These are phyloP conservation scores for Agelaius tricolor DNA, from an alignment of 2,113 vertebrate species.

Conservation along the genomic window DNA sequence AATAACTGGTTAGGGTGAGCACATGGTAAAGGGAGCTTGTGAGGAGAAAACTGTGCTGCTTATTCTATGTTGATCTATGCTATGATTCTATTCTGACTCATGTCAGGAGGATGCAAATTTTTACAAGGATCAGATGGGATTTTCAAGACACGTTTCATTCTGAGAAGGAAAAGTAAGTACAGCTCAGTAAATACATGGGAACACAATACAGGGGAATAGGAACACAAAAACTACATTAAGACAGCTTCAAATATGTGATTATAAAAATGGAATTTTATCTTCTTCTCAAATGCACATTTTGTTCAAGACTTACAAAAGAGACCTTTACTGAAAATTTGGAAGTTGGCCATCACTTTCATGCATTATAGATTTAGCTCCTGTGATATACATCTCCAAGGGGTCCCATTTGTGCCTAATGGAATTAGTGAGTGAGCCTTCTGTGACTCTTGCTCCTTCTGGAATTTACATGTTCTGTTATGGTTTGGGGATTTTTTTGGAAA, in stretches of 20 bases:
- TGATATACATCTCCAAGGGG: not conserved
- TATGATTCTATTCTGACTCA: not conserved
- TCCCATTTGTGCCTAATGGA: not conserved
- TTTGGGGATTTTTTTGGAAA: not conserved
- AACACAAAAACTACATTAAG: not conserved
- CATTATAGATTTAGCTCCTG: not conserved
- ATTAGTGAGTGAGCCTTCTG: not conserved
- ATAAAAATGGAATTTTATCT: not conserved
- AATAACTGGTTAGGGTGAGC: not conserved
- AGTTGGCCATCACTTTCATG: not conserved
- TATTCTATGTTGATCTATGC: not conserved
- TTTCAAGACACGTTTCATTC: not conserved
- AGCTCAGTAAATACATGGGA: not conserved
- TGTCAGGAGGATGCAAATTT: not conserved
- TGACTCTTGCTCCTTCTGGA: not conserved
- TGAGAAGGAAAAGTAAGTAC: not conserved
- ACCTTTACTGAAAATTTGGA: not conserved
- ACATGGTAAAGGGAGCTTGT: not conserved
- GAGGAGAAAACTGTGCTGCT: not conserved
- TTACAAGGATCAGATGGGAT: not conserved
- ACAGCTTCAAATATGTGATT: not conserved
- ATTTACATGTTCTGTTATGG: not conserved
- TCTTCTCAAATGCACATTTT: not conserved
- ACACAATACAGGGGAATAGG: not conserved
- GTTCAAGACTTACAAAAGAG: not conserved